Conservation (phyloP, 2,797 vertebrate species). For the Mormyrops boulengeri region DNA sequence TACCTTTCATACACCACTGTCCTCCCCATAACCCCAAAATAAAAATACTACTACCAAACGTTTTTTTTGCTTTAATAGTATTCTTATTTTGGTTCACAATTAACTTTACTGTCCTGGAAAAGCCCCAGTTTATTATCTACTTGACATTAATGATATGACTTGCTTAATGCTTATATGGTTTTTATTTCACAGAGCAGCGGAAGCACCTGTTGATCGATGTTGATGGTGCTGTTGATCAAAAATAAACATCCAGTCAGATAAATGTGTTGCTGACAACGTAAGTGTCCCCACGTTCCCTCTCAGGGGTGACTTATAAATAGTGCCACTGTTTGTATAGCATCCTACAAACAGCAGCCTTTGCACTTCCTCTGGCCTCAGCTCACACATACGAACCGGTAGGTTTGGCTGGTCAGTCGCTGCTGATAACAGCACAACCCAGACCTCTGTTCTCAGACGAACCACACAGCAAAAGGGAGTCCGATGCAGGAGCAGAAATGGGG, state of each 20-base stretch:
- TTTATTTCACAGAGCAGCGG: not conserved
- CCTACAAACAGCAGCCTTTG: not conserved
- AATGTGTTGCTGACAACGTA: not conserved
- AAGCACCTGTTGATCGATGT: too few species aligned
- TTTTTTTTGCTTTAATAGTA: not conserved
- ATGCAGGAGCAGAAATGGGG: not conserved
- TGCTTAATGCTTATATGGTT: not conserved
- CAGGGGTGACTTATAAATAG: not conserved
- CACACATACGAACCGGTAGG: not conserved
- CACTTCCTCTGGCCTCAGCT: not conserved
- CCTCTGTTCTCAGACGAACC: not conserved
- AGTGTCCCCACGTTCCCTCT: not conserved
- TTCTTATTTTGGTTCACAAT: not conserved
- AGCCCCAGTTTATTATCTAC: not conserved
- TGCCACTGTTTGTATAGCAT: not conserved
- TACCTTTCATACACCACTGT: not conserved
- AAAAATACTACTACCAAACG: not conserved
- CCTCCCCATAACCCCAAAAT: not conserved
- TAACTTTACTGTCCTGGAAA: not conserved
- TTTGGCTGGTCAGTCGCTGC: not conserved
- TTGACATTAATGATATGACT: not conserved
- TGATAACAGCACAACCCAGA: not conserved
- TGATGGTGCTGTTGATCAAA: not conserved
- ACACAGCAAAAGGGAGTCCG: not conserved
- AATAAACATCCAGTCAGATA: constrained; percentile 9